Conservation (phyloP, 2,113 vertebrate species). For the Leucoraja erinaceus region DNA sequence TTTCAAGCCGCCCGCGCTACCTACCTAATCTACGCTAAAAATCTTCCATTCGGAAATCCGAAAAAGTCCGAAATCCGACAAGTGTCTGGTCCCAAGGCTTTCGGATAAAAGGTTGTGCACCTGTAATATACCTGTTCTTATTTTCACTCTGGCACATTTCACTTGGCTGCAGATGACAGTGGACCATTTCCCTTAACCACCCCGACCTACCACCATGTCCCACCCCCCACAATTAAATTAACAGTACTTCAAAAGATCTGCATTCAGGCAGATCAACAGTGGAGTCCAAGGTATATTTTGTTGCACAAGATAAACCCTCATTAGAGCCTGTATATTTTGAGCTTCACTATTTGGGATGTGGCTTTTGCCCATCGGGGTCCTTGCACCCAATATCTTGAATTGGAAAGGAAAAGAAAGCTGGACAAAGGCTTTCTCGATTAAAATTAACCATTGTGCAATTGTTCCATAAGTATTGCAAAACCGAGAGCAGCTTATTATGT, state of each 20-base stretch:
- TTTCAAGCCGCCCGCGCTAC: too few species aligned
- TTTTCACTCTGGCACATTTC: neutral
- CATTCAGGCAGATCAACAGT: constrained; percentile 47
- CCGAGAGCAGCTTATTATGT: too few species aligned
- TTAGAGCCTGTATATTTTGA: constrained; percentile 30
- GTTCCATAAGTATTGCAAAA: too few species aligned
- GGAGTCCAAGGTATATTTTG: constrained; percentile 41
- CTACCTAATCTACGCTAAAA: too few species aligned
- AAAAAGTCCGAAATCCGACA: too few species aligned
- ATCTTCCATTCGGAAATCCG: too few species aligned
- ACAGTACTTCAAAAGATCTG: constrained; percentile 50
- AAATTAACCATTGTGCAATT: constrained; percentile 43
- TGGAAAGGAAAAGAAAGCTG: constrained; percentile 38
- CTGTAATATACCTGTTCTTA: constrained; percentile 46
- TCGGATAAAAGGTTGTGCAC: too few species aligned
- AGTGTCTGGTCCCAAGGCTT: too few species aligned
- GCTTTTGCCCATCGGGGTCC: constrained; percentile 39
- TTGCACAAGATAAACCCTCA: constrained; percentile 48
- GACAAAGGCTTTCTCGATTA: constrained; percentile 47
- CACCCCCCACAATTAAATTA: constrained; percentile 43
- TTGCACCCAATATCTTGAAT: neutral
- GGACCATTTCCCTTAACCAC: neutral
- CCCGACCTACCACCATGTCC: constrained; percentile 43
- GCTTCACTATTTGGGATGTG: constrained; percentile 32
- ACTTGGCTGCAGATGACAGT: neutral